Base-by-base conservation (phyloP, 2,888 invertebrate species). In the Plutella xylostella region DNA sequence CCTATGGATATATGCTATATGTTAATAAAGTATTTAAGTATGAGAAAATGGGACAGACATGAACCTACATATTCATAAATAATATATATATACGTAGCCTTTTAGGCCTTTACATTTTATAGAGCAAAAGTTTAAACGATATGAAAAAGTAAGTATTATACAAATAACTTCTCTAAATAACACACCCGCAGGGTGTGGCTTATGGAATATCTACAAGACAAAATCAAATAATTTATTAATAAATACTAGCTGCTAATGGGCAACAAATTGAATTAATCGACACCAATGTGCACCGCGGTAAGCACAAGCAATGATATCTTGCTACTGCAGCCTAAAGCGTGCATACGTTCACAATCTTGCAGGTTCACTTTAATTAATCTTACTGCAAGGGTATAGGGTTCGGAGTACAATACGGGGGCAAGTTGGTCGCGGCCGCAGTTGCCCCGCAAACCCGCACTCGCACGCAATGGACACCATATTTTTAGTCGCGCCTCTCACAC, bases 401-500 rank as follows among this genome's bases (percentile, higher is more conserved):
- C 20, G n/a, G n/a, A 20, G 18, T 37, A 37, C 35, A 19, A 7
- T 17, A 11, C n/a, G n/a, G n/a, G 12, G 18, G 37, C 12, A 19
- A 12, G 37, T 20, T 37, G 20, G n/a, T n/a, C n/a, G n/a, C n/a
- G n/a, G n/a, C n/a, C n/a, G n/a, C n/a, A 34, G 17, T 30, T 17
- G 15, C n/a, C 30, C n/a, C 14, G 34, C 15, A 42, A 11, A 34
- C 34, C 19, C 22, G 43, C 19, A 14, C 20, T 12, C 22, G 41
- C 46, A 47, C 39, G 45, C 45, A 45, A 42, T 42, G 39, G 34
- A 28, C 21, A 46, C 25, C 30, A 42, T 46, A 47, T 51, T 51
- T 46, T 51, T 45, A 45, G 45, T 39, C 38, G 5, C 51, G 52
- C 50, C 51, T 55, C 55, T 51, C 49, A 48, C 51, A 51, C 52